Base-by-base conservation (phyloP, 2,113 vertebrate genomes). In the Pardalotus punctatus region DNA sequence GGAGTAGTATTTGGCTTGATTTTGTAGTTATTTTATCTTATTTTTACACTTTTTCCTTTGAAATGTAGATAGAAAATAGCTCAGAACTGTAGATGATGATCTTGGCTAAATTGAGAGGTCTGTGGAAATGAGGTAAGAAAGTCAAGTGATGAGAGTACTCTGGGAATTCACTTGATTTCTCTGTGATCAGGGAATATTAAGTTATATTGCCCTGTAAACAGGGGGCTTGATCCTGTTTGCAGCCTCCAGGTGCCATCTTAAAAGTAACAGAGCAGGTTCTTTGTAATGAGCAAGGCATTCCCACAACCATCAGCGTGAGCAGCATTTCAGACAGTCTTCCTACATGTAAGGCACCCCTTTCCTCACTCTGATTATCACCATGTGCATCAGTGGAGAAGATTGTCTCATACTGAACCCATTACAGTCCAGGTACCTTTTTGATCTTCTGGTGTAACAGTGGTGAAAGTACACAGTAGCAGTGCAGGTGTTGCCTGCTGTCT, bases 71-170 rank as follows among this genome's bases (percentile, higher is more conserved):
- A 38, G 71, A 90, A 71, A 67, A 85, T 33, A 73, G 42, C 36
- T 81, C 28, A 31, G 45, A 69, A 16, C 36, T 77, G 31, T 66
- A 73, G 36, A 24, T 86, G 9, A 47, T 91, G 60, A 58, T 88
- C 33, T 84, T 83, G 77, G 50, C 80, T 69, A 70, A 47, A 31
- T 31, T 56, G 36, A 66, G 54, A 47, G 8, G 6, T 77, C 50
- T 73, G 11, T 83, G 58, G 47, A 86, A 77, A 7, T 14, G 40
- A 92, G 50, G 19, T 94, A 56, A 19, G 33, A 57, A 73, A 58
- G 29, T 24, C 0, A 0, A 29, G 48, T 4, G 1, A 48, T 65
- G 16, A 33, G 38, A 43, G 15, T 43, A n/a, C 53, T 50, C 27
- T 80, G 61, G 22, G 23, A 76, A 65, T 15, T 87, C 56, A 28